These are phyloP conservation scores for Saguinus imperator DNA, from an alignment of 2,113 vertebrate species.

Conservation along the genomic window DNA sequence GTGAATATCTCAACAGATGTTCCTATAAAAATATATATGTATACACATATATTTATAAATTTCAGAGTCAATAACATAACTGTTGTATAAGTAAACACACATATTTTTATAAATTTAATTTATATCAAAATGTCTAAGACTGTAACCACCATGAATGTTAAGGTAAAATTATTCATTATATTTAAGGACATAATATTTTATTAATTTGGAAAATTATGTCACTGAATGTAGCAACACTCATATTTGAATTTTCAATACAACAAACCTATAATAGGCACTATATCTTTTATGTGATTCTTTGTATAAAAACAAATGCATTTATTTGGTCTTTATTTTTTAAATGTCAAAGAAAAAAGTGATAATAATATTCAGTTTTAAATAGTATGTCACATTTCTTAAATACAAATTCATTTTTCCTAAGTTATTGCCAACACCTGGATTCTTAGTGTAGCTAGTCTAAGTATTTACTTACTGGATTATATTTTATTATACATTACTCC, in stretches of 20 bases:
- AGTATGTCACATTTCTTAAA: neutral
- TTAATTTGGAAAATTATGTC: neutral
- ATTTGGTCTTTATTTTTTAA: neutral
- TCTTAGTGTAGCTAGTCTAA: neutral
- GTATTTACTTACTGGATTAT: neutral
- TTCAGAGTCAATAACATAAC: neutral
- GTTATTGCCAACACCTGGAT: neutral
- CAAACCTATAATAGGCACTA: neutral
- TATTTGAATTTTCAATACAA: neutral
- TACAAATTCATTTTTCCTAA: neutral
- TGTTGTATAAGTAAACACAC: neutral
- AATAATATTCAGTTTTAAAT: neutral
- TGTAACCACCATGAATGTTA: neutral
- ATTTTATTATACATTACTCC: neutral
- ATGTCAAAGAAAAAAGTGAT: neutral
- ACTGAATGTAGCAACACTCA: neutral
- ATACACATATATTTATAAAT: neutral
- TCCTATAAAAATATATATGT: neutral
- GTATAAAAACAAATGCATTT: neutral
- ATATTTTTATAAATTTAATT: neutral
- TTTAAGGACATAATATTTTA: neutral
- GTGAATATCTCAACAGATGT: neutral
- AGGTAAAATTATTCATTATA: neutral
- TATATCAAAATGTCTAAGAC: neutral
- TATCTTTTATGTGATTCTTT: neutral